Evolutionary conservation across 2,797 vertebrate species (phyloP).

Genomic region (Chanos chanos): DNA sequence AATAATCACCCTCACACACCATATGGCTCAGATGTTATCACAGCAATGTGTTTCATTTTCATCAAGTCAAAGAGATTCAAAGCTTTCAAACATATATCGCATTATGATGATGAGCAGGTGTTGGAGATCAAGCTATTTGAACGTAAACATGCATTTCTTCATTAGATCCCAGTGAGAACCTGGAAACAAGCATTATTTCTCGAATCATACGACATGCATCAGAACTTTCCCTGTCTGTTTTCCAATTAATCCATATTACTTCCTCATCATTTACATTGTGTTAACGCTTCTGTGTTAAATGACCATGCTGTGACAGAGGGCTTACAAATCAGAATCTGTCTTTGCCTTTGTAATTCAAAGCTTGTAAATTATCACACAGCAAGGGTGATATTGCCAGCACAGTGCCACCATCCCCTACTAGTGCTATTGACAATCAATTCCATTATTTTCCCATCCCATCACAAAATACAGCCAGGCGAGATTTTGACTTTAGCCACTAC

Average conservation of each 20-base stretch:
- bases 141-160: conserved; percentile 1
- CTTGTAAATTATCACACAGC: conserved; percentile 52
- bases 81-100: conserved; percentile 19
- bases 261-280: too few species aligned
- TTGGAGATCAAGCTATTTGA: conserved; percentile 3
- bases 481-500: conserved; percentile 64
- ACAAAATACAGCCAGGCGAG: conserved; percentile 49
- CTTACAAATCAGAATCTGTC: too few species aligned
- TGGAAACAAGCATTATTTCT: too few species aligned
- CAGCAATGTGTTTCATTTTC: background rate
- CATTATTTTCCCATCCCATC: conserved; percentile 34
- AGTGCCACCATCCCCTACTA: conserved; percentile 29
- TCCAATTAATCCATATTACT: too few species aligned
- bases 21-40: conserved; percentile 31
- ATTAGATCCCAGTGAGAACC: conserved; percentile 18
- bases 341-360: conserved; percentile 38
- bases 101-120: background rate
- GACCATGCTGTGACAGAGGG: too few species aligned
- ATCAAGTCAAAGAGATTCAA: conserved; percentile 2
- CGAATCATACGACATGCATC: too few species aligned
- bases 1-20: too few species aligned
- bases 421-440: conserved; percentile 46
- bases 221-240: too few species aligned
- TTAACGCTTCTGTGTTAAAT: too few species aligned
- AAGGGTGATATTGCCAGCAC: conserved; percentile 25